Conservation (phyloP, 2,113 vertebrate species). For the Mirza zaza region DNA sequence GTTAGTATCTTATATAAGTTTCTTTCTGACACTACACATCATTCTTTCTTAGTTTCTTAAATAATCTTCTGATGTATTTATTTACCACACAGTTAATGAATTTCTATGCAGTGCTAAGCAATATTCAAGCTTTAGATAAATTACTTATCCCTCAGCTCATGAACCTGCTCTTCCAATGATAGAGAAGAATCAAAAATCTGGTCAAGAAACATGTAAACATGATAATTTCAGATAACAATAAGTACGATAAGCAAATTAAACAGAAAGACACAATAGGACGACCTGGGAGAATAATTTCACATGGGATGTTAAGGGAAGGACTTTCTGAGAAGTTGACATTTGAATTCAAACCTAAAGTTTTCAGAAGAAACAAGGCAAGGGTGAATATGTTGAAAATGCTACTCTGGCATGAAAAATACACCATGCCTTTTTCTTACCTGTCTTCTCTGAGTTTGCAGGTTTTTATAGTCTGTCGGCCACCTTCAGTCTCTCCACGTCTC, state of each 20-base stretch:
- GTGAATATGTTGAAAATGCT: not conserved
- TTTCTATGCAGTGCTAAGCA: not conserved
- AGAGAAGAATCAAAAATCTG: not conserved
- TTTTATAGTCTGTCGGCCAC: not conserved
- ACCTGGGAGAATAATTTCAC: not conserved
- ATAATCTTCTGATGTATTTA: not conserved
- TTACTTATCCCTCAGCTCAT: not conserved
- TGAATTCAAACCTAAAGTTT: not conserved
- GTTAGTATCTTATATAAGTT: not conserved
- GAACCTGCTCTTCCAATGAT: not conserved
- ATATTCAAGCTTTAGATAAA: not conserved
- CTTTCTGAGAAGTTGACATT: not conserved
- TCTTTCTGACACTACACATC: not conserved
- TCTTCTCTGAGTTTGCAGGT: not conserved
- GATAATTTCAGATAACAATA: not conserved
- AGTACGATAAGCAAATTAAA: not conserved
- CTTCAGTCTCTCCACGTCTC: not conserved
- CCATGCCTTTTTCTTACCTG: not conserved
- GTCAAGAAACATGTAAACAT: not conserved
- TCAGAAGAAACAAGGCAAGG: accelerated
- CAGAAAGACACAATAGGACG: accelerated
- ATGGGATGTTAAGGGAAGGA: accelerated
- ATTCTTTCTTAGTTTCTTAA: not conserved
- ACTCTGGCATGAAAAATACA: not conserved
- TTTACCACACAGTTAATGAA: not conserved